Base-by-base conservation (phyloP, 2,797 vertebrate species). In the Molothrus ater region DNA sequence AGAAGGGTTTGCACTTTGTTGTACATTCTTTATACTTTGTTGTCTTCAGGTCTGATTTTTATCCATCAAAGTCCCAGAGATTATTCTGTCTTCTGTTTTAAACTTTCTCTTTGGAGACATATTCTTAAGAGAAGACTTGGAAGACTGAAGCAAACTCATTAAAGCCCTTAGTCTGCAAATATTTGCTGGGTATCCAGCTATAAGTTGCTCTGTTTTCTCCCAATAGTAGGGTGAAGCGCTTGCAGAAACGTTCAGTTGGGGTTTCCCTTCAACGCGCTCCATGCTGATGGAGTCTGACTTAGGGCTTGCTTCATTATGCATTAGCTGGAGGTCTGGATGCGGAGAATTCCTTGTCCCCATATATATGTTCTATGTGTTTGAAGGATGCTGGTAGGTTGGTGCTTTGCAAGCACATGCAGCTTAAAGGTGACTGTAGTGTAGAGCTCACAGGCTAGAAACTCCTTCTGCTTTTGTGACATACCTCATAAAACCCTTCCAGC, bases 391-490 rank as follows among this genome's bases (percentile, higher is more conserved):
- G 11, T 76, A 25, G 7, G 10, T 24, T 54, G 36, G 28, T 42
- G 51, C 11, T 81, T 42, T 86, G 36, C 36, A 82, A 61, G 31
- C 0, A 3, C 9, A 4, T 0, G 0, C 26, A 9, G 13, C 72
- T 57, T 43, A 56, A 63, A 54, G 43, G 40, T 51, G 5, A 42
- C 7, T 1, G 0, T 24, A 6, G 0, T 34, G 7, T 60, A 70
- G 87, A 86, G 21, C 11, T 89, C 34, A 47, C 1, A 7, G 65
- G 14, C 14, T 47, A 26, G 48, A 40, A 81, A 88, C 51, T 56
- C 42, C 20, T 72, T 66, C 59, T 73, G 28, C 31, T 85, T 75
- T 78, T 63, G 28, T 75, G 51, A 17, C 31, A 10, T 32, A 36
- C 20, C 26, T 26, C 15, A 1, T 13, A 38, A 72, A 10, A 65